Conservation (phyloP, 92 coral and sea anemone species). For the Epizoanthus stellaris region DNA sequence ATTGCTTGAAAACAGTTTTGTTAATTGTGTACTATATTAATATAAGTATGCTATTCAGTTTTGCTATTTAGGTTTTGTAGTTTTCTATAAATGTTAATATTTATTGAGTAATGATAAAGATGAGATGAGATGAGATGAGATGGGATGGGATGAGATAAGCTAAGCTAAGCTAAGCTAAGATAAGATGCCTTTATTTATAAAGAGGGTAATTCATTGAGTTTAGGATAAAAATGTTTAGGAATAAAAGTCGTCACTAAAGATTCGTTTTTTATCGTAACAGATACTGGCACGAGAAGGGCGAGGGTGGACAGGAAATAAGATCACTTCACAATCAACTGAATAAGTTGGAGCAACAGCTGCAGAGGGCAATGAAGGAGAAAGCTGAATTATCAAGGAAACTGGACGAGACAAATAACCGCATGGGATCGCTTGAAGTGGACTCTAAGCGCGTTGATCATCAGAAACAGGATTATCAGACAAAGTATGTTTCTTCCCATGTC, state of each 20-base stretch:
- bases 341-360: slow-evolving; percentile 81
- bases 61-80: no score
- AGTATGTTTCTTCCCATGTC: slow-evolving; percentile 2
- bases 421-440: slow-evolving; percentile 64
- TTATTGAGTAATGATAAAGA: no score
- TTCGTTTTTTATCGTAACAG: not conserved
- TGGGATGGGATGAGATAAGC: no score
- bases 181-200: no score
- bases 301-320: slow-evolving; percentile 70
- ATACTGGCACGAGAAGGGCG: slow-evolving; percentile 68
- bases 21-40: no score
- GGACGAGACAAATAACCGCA: slow-evolving; percentile 67
- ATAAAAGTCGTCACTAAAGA: not conserved
- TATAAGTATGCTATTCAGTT: no score
- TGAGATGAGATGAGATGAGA: no score
- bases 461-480: slow-evolving; percentile 75
- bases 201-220: no score
- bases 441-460: slow-evolving; percentile 65
- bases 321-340: slow-evolving; percentile 60
- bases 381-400: slow-evolving; percentile 66
- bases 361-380: slow-evolving; percentile 72
- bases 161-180: no score
- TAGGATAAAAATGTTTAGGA: no score
- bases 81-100: no score
- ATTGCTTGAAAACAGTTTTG: no score